Percentiles rank a stretch among this genome's conserved stretches.
Conservation (phyloP, 2,797 vertebrate species). For the Sebastes variabilis region DNA sequence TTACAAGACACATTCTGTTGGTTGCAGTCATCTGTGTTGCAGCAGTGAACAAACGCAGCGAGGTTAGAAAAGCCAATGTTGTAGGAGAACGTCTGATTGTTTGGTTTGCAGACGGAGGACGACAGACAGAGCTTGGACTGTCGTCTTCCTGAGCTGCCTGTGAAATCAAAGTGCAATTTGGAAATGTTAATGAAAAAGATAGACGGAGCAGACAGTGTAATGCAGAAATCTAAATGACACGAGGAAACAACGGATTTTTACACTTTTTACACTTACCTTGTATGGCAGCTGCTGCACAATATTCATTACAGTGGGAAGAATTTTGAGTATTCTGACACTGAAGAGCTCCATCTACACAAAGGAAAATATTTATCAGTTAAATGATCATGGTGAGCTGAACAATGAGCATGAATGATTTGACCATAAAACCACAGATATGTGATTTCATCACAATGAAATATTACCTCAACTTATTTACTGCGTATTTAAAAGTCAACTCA, state of each 20-base stretch:
- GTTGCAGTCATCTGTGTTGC: background rate
- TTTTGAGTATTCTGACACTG: background rate
- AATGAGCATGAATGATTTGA: background rate
- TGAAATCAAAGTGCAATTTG: background rate
- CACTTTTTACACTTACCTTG: background rate
- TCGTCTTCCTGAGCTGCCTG: rapidly evolving
- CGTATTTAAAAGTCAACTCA: background rate
- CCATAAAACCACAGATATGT: background rate
- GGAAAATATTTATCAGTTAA: background rate
- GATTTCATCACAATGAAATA: background rate
- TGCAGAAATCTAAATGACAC: background rate
- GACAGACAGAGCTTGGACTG: background rate
- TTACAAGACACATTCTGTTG: background rate
- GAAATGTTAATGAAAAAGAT: background rate
- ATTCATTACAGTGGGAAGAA: rapidly evolving
- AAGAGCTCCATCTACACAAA: background rate
- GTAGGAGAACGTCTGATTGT: background rate
- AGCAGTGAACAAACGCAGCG: background rate
- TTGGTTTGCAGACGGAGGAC: rapidly evolving
- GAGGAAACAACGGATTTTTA: background rate
- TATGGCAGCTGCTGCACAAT: background rate
- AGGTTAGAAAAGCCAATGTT: rapidly evolving
- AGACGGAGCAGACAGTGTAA: background rate
- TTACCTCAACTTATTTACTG: background rate
- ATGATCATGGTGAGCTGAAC: background rate